Evolutionary conservation across 2,113 vertebrate genomes (phyloP), one percentile per base, ranked within the genome.

Genomic region (Siniperca chuatsi): DNA sequence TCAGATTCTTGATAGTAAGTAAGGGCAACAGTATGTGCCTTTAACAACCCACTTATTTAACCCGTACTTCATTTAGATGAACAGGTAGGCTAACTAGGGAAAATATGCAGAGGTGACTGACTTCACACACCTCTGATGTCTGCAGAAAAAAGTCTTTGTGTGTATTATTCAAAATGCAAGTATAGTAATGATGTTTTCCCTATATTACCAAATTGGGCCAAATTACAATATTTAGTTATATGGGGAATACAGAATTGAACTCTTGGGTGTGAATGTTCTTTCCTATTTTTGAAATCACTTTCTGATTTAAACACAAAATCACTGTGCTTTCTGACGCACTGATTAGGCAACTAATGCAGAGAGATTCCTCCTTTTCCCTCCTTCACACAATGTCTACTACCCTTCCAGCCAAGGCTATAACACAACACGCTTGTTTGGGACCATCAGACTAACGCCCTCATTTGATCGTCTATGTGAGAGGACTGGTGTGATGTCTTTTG

Each of bases 381-480:
- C 20, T 40, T 69, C 4, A 71, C 25, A 40, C 23, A 44, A 66
- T 33, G 50, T 73, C 11, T 33, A 60, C 50, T 44, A 37, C 20
- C 42, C 66, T 61, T 68, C 40, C 35, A 71, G 76, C 50, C 42
- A 0, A 58, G 15, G 16, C 66, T 35, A 42, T 18, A 80, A 60
- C 8, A 3, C 40, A 77, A 69, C 74, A 64, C 12, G 52, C 33
- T 82, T 81, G 84, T 92, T 90, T 90, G 61, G 79, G 79, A 85
- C 81, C 65, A 48, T 68, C 23, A 16, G 66, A 83, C 80, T 50
- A 67, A 84, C 85, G 82, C 61, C 33, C 71, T 82, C 33, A 83
- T 78, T 75, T 85, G 75, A 61, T 85, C 40, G 42, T 61, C 35
- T 70, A 33, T 79, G 70, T 73, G 79, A 86, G 72, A 74, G 50